Base-by-base conservation (phyloP, 2,113 vertebrate genomes). In the Seriola aureovittata region DNA sequence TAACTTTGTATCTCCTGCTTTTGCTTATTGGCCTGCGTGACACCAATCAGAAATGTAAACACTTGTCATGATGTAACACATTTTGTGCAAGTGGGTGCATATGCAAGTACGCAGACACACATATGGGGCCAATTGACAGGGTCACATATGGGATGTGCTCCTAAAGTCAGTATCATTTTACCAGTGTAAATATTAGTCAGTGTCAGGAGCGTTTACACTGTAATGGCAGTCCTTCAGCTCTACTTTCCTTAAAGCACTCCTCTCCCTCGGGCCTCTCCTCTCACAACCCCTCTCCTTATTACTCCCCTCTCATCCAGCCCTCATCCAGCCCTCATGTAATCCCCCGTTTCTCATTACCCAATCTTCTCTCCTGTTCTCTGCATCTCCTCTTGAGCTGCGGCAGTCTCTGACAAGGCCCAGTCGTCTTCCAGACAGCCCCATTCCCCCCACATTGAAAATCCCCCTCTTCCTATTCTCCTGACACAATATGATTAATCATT, bases 91-190 rank as follows among this genome's bases (percentile, higher is more conserved):
- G 80, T 46, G 42, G 75, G 76, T 75, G 65, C 80, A 68, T 54
- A 66, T 60, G 59, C 74, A 74, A 71, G 16, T 50, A 36, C 25
- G 16, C n/a, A 71, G 48, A 72, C 66, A 50, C 62, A 67, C 75
- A 84, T 71, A 73, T 69, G 14, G 75, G 57, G 42, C 67, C 65
- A 90, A 79, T 84, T 88, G 88, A 91, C 71, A 78, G 80, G 91
- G 87, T 93, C 90, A 93, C 88, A 92, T 88, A 81, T 86, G 86
- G 90, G 86, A 89, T 89, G 89, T 89, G 82, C 80, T 83, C 84
- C 85, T 85, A 65, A 82, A 84, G 81, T 86, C 85, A 58, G 89
- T 80, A 87, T 93, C 71, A 50, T 79, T 91, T 94, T 89, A 82
- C 87, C 50, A 90, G 86, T 75, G 84, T 86, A 93, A 91, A 92